Evolutionary conservation across 2,113 vertebrate species (phyloP).

Genomic region (Geococcyx californianus): DNA sequence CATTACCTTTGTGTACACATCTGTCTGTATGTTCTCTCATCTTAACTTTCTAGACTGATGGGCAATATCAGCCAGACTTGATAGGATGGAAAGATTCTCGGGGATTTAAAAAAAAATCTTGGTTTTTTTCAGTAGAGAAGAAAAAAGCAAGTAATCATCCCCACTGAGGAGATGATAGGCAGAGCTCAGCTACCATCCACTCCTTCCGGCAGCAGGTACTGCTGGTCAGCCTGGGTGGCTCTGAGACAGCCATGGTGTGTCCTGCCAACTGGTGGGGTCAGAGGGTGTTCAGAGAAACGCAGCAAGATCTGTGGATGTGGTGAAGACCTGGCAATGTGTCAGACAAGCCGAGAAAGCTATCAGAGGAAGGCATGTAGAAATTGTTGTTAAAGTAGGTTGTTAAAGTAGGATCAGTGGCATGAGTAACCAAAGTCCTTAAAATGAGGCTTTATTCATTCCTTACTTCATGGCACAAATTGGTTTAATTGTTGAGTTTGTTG

Average conservation of each 20-base stretch:
- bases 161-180: neutral
- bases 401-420: neutral
- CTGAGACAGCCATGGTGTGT: accelerated
- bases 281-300: neutral
- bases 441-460: neutral
- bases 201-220: neutral
- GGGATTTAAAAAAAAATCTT: neutral
- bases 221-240: neutral
- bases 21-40: no score
- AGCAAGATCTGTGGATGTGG: neutral
- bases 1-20: neutral
- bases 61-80: neutral
- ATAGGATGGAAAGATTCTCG: neutral
- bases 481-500: neutral
- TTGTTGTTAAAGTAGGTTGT: neutral
- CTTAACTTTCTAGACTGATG: neutral
- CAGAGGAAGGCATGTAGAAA: neutral
- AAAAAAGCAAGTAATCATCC: neutral
- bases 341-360: neutral
- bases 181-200: neutral
- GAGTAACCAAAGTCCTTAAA: neutral
- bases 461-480: neutral
- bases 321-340: neutral
- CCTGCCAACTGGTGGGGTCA: neutral
- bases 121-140: neutral